Base-by-base conservation (phyloP, 2,113 vertebrate genomes). In the Glareola pratincola region DNA sequence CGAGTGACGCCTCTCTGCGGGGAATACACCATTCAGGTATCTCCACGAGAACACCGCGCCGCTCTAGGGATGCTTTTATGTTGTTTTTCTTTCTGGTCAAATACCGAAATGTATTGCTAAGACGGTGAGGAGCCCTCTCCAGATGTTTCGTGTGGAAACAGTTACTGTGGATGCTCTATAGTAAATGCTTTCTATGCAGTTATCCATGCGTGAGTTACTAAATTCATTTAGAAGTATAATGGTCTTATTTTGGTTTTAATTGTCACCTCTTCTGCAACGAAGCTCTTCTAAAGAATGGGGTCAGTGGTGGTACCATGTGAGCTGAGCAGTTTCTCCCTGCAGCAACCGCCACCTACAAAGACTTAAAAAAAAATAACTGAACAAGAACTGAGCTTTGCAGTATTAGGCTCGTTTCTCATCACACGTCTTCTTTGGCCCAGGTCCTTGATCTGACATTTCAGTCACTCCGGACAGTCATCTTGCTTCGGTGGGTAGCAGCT, bases 11-110 rank as follows among this genome's bases (percentile, higher is more conserved):
- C 21, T 36, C 47, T 68, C 54, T 36, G 14, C 2, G 1, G 24
- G 82, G 27, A 67, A 67, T 34, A 37, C 9, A 17, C n/a, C 64
- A 11, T 24, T 86, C 30, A 11, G 0, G 0, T 19, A n/a, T 56
- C 47, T 85, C 51, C 47, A 26, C 4, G 26, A 54, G 32, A 71
- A 75, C 22, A 7, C 43, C 8, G 3, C 37, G 76, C 23, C 0
- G 0, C 12, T 13, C 11, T 54, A 10, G 29, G 43, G 50, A 17
- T 56, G 41, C 26, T 76, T 62, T 53, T 13, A 17, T 30, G 6
- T 64, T 84, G 9, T 59, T 92, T 88, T 37, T 87, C 48, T 69
- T 60, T 57, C 74, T 71, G 60, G 16, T 68, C 39, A 78, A 77
- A 67, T 22, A 64, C 14, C n/a, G 62, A 88, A 88, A 75, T 29